A percentile compares a stretch with the other conserved stretches of the same genome.
Evolutionary conservation across 2,888 invertebrate species (phyloP).

Genomic region (Rotaria sp.): DNA sequence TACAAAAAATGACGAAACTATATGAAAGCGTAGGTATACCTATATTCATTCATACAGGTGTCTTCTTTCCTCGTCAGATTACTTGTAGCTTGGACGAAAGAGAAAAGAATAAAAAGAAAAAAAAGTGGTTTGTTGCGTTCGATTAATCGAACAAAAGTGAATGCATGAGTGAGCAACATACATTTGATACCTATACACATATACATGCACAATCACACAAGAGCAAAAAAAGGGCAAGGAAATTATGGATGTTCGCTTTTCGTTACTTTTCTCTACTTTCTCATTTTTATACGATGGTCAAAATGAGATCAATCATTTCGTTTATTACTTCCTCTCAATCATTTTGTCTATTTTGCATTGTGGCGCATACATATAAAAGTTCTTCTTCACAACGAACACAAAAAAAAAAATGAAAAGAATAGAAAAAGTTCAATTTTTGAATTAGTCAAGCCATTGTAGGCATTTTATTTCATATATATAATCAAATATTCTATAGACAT

Average conservation of each 20-base stretch:
- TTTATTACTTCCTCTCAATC: conserved; percentile 4
- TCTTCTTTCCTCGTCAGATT: conserved; percentile 19
- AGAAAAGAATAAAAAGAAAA: not conserved
- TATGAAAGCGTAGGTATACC: not conserved
- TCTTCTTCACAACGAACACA: not conserved
- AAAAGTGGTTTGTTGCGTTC: conserved; percentile 3
- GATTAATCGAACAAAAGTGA: not conserved
- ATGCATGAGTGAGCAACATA: conserved; percentile 5
- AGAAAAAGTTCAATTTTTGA: not conserved
- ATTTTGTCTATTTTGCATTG: not conserved
- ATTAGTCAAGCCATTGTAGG: not conserved
- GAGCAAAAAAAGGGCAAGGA: not conserved
- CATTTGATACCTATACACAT: not conserved
- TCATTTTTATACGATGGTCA: not conserved
- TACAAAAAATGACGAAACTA: not conserved
- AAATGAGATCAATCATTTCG: not conserved
- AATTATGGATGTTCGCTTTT: not conserved
- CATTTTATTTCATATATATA: not conserved
- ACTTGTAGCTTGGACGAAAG: not conserved
- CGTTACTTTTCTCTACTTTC: not conserved
- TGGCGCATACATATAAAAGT: not conserved
- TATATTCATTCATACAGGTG: conserved; percentile 13
- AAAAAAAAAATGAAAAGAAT: too few species aligned
- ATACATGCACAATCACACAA: not conserved
- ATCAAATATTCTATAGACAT: conserved; percentile 3